Evolutionary conservation across 2,113 vertebrate species (phyloP), one percentile per base, ranked within the genome.

Genomic region (Dasypus novemcinctus): DNA sequence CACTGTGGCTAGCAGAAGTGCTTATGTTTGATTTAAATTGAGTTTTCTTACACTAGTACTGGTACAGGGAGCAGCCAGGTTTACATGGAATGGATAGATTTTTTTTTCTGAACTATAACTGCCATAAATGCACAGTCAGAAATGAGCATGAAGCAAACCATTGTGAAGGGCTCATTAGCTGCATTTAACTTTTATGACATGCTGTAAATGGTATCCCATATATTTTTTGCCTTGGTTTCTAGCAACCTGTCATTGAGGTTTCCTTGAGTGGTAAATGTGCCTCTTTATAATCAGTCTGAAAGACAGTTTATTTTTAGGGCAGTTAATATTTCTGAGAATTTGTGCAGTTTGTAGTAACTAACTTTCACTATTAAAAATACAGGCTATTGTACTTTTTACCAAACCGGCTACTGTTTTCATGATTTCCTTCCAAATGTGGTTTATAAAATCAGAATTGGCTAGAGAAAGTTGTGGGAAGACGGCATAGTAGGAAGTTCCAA

Each of bases 1-100:
- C 49, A 38, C 43, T 81, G 88, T 0, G 1, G 41, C 97, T 94
- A 72, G 87, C 97, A 94, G 93, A 90, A 95, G 75, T 97, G 95
- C 97, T 97, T 97, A 96, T 46, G 36, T 84, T 95, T 95, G 76
- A 96, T 92, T 96, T 96, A 85, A 94, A 97, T 82, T 92, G 96
- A 95, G 94, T 93, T 96, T 95, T 93, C 97, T 92, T 71, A 61
- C 80, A 72, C 36, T 82, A 49, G 36, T 81, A 59, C 36, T 95
- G 84, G 84, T 93, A 76, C 54, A 87, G 27, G 49, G 71, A 94
- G 71, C 36, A 90, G 38, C 15, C 20, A 71, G 68, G 95, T 96
- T 96, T 90, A 76, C 81, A 84, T 87, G 90, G 66, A 91, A 84
- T 57, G 43, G 81, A 81, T 64, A 84, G 87, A 76, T 75, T 87